Base-by-base conservation (phyloP, 2,113 vertebrate genomes). In the Cyanocitta stelleri region DNA sequence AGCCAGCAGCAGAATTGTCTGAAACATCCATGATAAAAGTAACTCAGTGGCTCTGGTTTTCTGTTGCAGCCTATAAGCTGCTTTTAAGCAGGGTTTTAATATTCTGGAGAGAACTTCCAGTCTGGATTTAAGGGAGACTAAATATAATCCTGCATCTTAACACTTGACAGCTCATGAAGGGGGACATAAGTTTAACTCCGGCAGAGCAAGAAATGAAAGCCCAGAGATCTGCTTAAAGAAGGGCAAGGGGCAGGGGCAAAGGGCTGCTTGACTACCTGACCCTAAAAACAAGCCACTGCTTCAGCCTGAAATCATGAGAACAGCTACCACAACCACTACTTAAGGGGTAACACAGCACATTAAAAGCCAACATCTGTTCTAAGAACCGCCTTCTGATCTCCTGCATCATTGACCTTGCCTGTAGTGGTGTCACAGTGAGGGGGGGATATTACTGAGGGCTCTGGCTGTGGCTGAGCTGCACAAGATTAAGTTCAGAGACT, bases 131-230 rank as follows among this genome's bases (percentile, higher is more conserved):
- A 68, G 39, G 64, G 24, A 76, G 63, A 61, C 39, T 17, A 83
- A 93, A 86, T 52, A 35, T 35, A 82, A 37, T 59, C 21, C 58
- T 72, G 18, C 12, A 62, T 6, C 12, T 85, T 87, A 49, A 41
- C 26, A 30, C 13, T 49, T 51, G 56, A 62, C 32, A 52, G 51
- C 11, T 54, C 8, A 11, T 56, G 17, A 52, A 81, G 7, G 10
- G 9, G 13, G 17, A 80, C 3, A 0, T 1, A 27, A 52, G 9
- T 52, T 59, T 51, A 89, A 37, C 15, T 49, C 23, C 29, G 5
- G 22, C 44, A 77, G 35, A 68, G n/a, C 32, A 86, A 58, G 71
- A 90, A 66, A n/a, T 43, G 26, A 69, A 85, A 81, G 30, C 13
- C 6, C 27, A 72, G 14, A 6, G 35, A 43, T 0, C 41, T 63